Conservation (phyloP, 2,888 invertebrate genomes). For the Acanthoscelides obtectus region DNA sequence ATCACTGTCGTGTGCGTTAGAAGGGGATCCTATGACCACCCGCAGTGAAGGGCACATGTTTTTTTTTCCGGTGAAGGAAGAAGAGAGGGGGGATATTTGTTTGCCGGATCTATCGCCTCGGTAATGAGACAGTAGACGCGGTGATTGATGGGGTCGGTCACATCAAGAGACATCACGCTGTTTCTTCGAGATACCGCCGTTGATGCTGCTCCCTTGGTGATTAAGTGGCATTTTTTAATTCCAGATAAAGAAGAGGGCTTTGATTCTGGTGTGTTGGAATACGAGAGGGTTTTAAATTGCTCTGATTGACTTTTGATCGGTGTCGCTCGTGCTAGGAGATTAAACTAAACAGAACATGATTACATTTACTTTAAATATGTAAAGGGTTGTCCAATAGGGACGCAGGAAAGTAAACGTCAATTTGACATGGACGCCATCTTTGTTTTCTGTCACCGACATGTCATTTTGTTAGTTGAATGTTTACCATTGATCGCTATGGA, state of each 20-base stretch:
- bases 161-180: neutral
- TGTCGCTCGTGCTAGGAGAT: too few species aligned
- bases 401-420: too few species aligned
- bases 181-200: constrained; percentile 3
- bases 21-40: constrained; percentile 21
- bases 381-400: too few species aligned
- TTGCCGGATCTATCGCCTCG: constrained; percentile 21
- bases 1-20: constrained; percentile 38
- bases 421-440: too few species aligned
- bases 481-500: too few species aligned
- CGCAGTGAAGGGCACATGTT: constrained; percentile 14
- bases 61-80: neutral
- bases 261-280: too few species aligned
- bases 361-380: too few species aligned
- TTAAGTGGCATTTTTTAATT: constrained; percentile 2
- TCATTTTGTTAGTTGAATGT: too few species aligned
- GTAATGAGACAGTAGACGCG: constrained; percentile 19
- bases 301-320: too few species aligned
- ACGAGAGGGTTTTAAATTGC: too few species aligned
- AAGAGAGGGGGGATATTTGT: constrained; percentile 12
- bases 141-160: constrained; percentile 14
- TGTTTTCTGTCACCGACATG: too few species aligned
- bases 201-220: constrained; percentile 1
- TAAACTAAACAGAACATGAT: too few species aligned
- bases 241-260: neutral